A percentile compares a stretch with the other conserved stretches of the same genome.
phyloP scores from a whole-genome alignment of 2,113 vertebrate genomes.

The Ancistrus triradiatus region DNA sequence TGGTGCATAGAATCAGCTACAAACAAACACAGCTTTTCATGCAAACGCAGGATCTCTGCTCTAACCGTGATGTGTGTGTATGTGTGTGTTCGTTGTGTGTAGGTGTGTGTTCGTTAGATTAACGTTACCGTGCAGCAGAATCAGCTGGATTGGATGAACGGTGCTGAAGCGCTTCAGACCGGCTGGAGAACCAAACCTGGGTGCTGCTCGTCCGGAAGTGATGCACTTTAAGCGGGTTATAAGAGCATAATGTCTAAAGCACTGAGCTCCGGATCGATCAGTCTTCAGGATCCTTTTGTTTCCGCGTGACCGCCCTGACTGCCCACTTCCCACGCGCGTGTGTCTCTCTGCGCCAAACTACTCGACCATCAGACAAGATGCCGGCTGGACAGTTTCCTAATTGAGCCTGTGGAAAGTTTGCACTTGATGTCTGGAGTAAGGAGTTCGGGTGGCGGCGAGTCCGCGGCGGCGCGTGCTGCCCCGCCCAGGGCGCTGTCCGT shows the following conservation, averaged over 20 bases:
- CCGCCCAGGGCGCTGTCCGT: constrained; percentile 69
- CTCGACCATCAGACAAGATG: too few relatives aligned
- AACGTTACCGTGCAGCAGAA: constrained; percentile 36
- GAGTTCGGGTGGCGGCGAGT: neutral
- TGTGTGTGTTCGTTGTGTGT: too few relatives aligned
- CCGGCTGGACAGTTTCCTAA: too few relatives aligned
- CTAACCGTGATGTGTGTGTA: too few relatives aligned
- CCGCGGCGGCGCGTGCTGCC: constrained; percentile 34
- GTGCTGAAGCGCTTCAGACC: neutral
- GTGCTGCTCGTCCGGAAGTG: constrained; percentile 26
- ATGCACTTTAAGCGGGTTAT: constrained; percentile 3
- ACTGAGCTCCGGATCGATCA: constrained; percentile 6
- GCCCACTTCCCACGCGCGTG: neutral
- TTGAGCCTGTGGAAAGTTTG: too few relatives aligned
- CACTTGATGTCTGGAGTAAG: neutral
- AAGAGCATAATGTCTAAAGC: neutral
- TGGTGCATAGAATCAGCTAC: too few relatives aligned
- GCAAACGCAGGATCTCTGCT: too few relatives aligned
- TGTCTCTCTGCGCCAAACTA: too few relatives aligned
- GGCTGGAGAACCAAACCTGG: neutral
- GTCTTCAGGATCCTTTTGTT: constrained; percentile 9
- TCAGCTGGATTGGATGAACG: neutral
- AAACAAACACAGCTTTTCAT: too few relatives aligned
- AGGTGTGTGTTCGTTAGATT: neutral
- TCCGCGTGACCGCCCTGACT: neutral